These are phyloP conservation scores for Xiphophorus maculatus DNA, from an alignment of 2,113 vertebrate species.

Conservation along the genomic window DNA sequence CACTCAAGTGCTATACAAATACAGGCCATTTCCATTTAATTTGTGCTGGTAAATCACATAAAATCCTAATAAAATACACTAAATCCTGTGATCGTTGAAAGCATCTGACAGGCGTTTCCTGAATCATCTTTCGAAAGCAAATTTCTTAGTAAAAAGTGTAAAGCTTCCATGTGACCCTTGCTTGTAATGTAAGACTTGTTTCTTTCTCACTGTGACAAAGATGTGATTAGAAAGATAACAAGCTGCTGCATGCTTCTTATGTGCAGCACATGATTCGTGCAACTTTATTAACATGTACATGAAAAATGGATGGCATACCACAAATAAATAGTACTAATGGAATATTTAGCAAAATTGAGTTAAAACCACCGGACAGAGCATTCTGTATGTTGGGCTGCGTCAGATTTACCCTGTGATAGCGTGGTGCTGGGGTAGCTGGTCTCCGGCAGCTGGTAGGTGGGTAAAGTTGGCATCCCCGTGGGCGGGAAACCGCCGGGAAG, in stretches of 20 bases:
- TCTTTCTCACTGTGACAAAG: conserved; percentile 40
- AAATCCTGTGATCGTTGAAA: too few species aligned
- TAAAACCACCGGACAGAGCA: conserved; percentile 20
- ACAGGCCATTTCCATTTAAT: too few species aligned
- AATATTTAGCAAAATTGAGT: conserved; percentile 57
- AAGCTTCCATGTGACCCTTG: conserved; percentile 9
- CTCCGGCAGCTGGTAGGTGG: conserved; percentile 95
- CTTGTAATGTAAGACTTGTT: conserved; percentile 19
- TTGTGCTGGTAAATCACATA: too few species aligned
- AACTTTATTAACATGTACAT: conserved; percentile 46
- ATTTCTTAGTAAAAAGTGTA: conserved; percentile 5
- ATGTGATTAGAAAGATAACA: conserved; percentile 58
- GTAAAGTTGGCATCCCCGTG: conserved; percentile 91
- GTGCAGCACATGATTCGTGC: conserved; percentile 50
- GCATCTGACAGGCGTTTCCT: background rate
- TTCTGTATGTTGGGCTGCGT: background rate
- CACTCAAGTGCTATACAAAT: too few species aligned
- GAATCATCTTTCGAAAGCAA: background rate
- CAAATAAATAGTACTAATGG: conserved; percentile 49
- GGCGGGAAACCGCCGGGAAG: conserved; percentile 95
- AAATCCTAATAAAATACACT: too few species aligned
- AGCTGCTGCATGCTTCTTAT: conserved; percentile 49
- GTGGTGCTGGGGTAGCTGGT: conserved; percentile 89
- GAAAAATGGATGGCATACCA: conserved; percentile 45
- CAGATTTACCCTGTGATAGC: conserved; percentile 90